Evolutionary conservation across 2,113 vertebrate species (phyloP).

Genomic region (Catharus minimus): DNA sequence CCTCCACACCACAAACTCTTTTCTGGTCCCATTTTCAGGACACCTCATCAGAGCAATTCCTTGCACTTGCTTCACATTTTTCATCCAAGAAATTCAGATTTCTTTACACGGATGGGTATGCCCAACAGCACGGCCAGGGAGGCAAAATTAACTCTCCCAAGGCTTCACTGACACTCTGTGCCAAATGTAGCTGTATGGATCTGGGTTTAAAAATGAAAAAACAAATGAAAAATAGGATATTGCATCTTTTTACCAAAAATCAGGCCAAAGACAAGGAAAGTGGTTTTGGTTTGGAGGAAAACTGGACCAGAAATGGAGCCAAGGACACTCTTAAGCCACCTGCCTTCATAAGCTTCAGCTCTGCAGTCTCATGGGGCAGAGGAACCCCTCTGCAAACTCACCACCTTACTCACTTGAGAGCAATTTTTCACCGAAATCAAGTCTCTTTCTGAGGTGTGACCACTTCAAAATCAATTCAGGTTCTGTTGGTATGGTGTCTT

Average conservation of each 20-base stretch:
- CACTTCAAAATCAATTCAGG: neutral
- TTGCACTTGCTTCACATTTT: neutral
- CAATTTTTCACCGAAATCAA: neutral
- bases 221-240: neutral
- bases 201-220: neutral
- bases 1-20: neutral
- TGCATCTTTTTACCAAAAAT: neutral
- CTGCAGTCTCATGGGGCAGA: neutral
- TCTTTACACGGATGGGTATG: neutral
- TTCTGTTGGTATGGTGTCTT: neutral
- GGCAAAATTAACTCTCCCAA: neutral
- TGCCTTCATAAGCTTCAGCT: neutral
- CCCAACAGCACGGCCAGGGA: neutral
- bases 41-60: neutral
- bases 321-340: neutral
- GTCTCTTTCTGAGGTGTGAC: neutral
- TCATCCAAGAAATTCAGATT: neutral
- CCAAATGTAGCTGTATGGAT: neutral
- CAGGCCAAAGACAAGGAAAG: neutral
- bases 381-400: neutral
- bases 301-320: accelerated
- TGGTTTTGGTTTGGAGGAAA: neutral
- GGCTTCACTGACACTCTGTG: neutral
- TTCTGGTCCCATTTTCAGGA: neutral
- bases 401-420: neutral